Evolutionary conservation across 2,113 vertebrate genomes (phyloP).

Genomic region (Nesogale talazaci): DNA sequence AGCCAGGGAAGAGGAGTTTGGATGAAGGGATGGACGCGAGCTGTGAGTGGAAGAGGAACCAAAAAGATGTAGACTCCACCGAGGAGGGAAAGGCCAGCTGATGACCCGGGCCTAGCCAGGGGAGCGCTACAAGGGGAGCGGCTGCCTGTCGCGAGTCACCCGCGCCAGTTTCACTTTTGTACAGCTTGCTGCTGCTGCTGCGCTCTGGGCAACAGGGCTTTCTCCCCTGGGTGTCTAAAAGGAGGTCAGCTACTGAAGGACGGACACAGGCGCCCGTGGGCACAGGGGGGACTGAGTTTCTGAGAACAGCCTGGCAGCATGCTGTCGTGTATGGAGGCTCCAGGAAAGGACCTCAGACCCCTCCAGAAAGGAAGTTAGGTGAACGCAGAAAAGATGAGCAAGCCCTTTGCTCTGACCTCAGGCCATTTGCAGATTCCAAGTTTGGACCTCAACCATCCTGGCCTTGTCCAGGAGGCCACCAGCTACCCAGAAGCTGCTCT

Average conservation of each 20-base stretch:
- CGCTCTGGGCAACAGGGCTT: background rate
- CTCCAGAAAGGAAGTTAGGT: background rate
- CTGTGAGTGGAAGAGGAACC: background rate
- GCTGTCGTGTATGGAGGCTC: rapidly evolving
- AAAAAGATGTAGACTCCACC: background rate
- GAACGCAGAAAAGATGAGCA: background rate
- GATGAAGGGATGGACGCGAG: background rate
- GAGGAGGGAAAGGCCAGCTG: background rate
- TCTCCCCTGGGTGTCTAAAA: background rate
- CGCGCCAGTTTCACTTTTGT: background rate
- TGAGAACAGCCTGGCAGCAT: background rate
- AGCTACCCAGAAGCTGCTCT: background rate
- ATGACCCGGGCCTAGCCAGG: background rate
- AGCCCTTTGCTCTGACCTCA: background rate
- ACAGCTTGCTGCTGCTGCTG: background rate
- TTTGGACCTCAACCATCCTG: background rate
- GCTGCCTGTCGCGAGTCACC: background rate
- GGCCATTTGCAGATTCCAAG: background rate
- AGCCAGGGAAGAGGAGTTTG: background rate
- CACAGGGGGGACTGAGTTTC: background rate
- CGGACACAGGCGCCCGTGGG: rapidly evolving
- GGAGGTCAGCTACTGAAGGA: background rate
- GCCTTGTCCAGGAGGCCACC: background rate
- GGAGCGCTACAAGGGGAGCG: background rate
- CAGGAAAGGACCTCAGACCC: background rate